phyloP scores from a whole-genome alignment of 2,113 vertebrate species.

The Lanius ludovicianus region DNA sequence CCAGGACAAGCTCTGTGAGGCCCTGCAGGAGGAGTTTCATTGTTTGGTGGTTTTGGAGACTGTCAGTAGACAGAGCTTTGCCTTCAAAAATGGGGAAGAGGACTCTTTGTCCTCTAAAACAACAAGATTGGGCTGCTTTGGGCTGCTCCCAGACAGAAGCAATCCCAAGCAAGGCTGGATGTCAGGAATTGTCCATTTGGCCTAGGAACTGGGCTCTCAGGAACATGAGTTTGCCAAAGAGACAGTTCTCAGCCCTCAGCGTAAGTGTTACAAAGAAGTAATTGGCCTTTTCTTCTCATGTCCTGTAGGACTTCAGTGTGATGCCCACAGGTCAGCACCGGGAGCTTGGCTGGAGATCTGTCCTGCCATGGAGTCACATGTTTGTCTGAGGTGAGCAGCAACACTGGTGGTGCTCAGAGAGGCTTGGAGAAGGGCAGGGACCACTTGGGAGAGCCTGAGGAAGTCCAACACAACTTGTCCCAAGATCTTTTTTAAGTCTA shows the following conservation, averaged over 20 bases:
- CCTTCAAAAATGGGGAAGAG: neutral
- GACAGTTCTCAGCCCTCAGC: neutral
- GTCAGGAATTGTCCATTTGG: neutral
- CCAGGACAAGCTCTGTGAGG: neutral
- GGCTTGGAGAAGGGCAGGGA: neutral
- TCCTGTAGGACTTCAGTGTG: neutral
- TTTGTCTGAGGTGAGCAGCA: constrained; percentile 2
- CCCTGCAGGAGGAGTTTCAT: neutral
- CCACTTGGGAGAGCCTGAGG: neutral
- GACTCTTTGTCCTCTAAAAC: neutral
- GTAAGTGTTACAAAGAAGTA: no score
- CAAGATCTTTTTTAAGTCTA: no score
- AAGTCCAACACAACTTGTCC: fast-evolving
- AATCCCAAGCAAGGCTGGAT: neutral
- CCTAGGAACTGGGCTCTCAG: neutral
- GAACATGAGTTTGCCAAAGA: fast-evolving
- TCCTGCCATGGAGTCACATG: neutral
- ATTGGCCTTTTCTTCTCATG: no score
- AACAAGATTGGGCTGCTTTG: fast-evolving
- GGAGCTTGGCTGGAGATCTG: neutral
- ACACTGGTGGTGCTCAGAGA: neutral
- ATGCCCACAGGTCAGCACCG: fast-evolving
- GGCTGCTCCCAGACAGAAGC: neutral
- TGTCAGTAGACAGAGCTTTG: neutral
- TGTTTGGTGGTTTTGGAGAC: neutral